Percentiles rank a stretch among this genome's conserved stretches.
Evolutionary conservation across 2,113 vertebrate genomes (phyloP).

Genomic region (Kobus ellipsiprymnus): DNA sequence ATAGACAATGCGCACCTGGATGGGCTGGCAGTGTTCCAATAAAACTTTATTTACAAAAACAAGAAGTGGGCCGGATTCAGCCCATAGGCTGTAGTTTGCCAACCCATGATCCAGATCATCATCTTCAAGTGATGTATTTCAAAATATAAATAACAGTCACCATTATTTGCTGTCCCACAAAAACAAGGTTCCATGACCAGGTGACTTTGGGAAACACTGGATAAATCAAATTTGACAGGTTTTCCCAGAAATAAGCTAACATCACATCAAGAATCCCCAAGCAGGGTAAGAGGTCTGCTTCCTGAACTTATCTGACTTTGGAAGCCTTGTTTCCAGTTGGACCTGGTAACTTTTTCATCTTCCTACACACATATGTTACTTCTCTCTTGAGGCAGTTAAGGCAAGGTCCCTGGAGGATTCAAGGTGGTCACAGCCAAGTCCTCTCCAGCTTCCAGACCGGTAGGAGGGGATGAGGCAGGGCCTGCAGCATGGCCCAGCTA

Average conservation of each 20-base stretch:
- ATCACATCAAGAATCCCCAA: neutral
- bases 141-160: neutral
- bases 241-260: neutral
- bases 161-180: neutral
- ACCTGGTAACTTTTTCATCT: neutral
- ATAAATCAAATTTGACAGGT: neutral
- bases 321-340: neutral
- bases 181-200: neutral
- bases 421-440: neutral
- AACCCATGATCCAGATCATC: neutral
- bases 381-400: neutral
- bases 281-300: rapidly evolving
- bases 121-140: neutral
- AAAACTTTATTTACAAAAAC: neutral
- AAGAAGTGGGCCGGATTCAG: rapidly evolving
- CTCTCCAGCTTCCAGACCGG: rapidly evolving
- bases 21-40: neutral
- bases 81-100: neutral
- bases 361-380: neutral
- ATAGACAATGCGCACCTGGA: neutral
- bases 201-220: neutral
- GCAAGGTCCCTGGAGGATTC: neutral
- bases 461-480: neutral
- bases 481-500: neutral
- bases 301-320: neutral